Evolutionary conservation across 1,140 invertebrate species (phyloP), one percentile per base, ranked within the genome.

Genomic region (Acromyrmex echinatior): DNA sequence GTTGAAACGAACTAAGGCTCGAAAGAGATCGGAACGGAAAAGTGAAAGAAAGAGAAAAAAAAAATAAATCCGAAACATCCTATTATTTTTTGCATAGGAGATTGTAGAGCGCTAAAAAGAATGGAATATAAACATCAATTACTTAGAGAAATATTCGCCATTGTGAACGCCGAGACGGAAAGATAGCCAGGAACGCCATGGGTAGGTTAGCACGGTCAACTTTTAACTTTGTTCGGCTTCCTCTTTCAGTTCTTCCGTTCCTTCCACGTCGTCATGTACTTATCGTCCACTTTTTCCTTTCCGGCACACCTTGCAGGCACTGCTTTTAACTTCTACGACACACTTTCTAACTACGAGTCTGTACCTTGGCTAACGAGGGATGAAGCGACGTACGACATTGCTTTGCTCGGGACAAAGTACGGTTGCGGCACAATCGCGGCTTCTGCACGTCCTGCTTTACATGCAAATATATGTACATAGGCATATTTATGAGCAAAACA

Each of bases 311-410:
- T 86, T 16, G 21, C 74, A 76, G 73, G 65, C 58, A 58, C 28
- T 87, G 62, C 86, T 87, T 84, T 68, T 84, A 87, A 87, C 86
- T 87, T 84, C 39, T 25, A 63, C 49, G 66, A 74, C 68, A 58
- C 73, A 87, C 86, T 87, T 84, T 58, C 56, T 74, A 87, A 87
- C 86, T 87, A 31, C 6, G 63, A 56, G 51, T 31, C 28, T 49
- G 78, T 66, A 87, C 56, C 53, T 56, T n/a, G 68, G 68, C 60
- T 87, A 87, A 87, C 86, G 51, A 87, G 28, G 62, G 49, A 49
- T 53, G 65, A 68, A 51, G 39, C 86, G 60, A 76, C 18, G 60
- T 79, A 63, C 53, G 85, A 14, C 73, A 66, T 56, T 58, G 77
- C 70, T 58, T 73, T 18, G 45, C 35, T 18, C 60, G 25, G 68